Percentiles rank a stretch among this genome's conserved stretches.
phyloP scores from a whole-genome alignment of 2,797 vertebrate genomes.

The Myripristis murdjan region DNA sequence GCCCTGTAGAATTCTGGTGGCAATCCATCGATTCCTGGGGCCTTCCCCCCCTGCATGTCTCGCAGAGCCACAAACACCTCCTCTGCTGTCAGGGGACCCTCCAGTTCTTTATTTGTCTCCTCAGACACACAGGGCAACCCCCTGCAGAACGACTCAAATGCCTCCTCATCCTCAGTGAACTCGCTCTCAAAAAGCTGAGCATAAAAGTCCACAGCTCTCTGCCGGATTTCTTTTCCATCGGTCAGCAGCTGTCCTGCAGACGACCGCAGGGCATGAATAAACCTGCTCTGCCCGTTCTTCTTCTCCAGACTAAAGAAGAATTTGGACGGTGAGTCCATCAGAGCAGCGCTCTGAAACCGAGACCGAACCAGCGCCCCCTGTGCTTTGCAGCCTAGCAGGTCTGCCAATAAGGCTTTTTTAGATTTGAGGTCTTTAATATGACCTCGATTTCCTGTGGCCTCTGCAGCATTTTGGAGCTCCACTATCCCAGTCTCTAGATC shows the following conservation, averaged over 20 bases:
- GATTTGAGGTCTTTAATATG: conserved; percentile 14
- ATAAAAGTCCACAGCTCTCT: too few relatives aligned
- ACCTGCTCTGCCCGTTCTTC: conserved; percentile 10
- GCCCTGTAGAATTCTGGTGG: conserved; percentile 8
- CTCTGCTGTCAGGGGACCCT: neutral
- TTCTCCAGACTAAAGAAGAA: conserved; percentile 21
- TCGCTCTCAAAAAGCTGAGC: neutral
- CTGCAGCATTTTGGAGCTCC: neutral
- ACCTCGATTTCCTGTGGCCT: conserved; percentile 9
- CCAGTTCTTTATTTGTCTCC: conserved; percentile 1
- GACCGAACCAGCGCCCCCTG: conserved; percentile 20
- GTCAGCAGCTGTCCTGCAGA: neutral
- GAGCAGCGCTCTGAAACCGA: too few relatives aligned
- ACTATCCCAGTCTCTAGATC: too few relatives aligned
- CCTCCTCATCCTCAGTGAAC: neutral
- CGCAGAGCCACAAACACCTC: neutral
- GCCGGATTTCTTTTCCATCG: too few relatives aligned
- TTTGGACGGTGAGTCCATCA: too few relatives aligned
- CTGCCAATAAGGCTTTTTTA: conserved; percentile 22
- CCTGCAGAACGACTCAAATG: conserved; percentile 1
- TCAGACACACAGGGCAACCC: neutral
- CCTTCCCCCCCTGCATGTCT: too few relatives aligned
- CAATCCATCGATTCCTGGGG: conserved; percentile 12
- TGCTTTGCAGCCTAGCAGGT: conserved; percentile 11
- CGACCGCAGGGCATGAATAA: neutral